Evolutionary conservation across 37 sponge, comb jelly and placozoan species (phyloP), one percentile per base, ranked within the genome.

Genomic region (Sycon ciliatum): DNA sequence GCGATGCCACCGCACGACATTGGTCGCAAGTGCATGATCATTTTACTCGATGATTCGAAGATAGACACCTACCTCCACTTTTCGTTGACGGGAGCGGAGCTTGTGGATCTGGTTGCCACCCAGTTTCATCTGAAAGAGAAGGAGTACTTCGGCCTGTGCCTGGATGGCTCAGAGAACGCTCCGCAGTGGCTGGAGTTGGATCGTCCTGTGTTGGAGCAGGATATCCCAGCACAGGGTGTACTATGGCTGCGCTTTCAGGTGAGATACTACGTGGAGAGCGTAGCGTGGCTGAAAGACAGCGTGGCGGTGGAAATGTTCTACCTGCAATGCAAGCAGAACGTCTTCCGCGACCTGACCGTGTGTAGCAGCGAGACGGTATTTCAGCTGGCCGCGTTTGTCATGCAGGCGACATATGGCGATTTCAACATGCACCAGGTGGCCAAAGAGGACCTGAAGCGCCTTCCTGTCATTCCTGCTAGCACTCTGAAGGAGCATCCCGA

Each of bases 131-230:
- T 81, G 32, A 76, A 80, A 34, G 86, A 85, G 75, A 85, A 71
- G 69, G 68, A 76, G 28, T 85, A 80, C 40, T 80, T 80, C 67
- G 78, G 81, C 28, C 81, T 85, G n/a, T 49, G 34, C 29, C 71
- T 74, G 4, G 78, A 82, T 18, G 16, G 63, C 16, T 24, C 63
- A 11, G 22, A 60, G 22, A 24, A 60, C 16, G 11, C 63, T 28
- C 9, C 9, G 63, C 16, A 88, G 64, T 88, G 89, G 89, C 46
- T 88, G 60, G 84, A 88, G 54, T 55, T 76, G 77, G 81, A 83
- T 22, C 76, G 75, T 55, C 76, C 78, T 35, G 89, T 88, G 33
- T 38, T 88, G 39, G 85, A 77, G 11, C 89, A 88, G 29, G 89
- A 88, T 60, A 39, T 88, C 1, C 89, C 85, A n/a, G 9, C 38